Evolutionary conservation across 2,888 invertebrate genomes (phyloP), one percentile per base, ranked within the genome.

Genomic region (Drosophila merina): DNA sequence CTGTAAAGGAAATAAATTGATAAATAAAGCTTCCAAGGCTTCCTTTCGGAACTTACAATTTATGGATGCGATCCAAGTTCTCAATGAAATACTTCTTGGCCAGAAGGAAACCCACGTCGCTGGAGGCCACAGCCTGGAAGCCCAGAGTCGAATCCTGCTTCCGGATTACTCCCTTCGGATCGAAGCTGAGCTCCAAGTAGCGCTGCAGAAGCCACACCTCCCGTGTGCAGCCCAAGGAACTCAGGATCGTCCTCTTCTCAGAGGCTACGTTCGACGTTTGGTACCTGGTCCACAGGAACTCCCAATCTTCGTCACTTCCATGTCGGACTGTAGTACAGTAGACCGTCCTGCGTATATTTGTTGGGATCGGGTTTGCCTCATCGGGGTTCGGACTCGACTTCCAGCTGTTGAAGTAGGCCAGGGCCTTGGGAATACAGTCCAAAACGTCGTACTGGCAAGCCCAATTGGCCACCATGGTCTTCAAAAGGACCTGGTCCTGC

Each of bases 251-350:
- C 57, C 92, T 92, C 70, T 94, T 93, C 64, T 96, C 96, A 4
- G 94, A 92, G 0, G 95, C 95, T 10, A 95, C 94, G 89, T 95
- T 95, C 9, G 95, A 93, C 40, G 91, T 91, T 72, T 92, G 91
- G 83, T 95, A 95, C 63, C 94, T 93, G 12, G 93, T 90, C 92
- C 95, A 95, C 12, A 95, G 92, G 92, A 96, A 96, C 33, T 95
- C 91, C 96, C 96, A 97, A 76, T 95, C 94, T 0, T 92, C 91
- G 71, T 94, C 93, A 4, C 93, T 93, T 40, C 97, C 96, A 75
- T 94, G 92, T 6, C 93, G 91, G 14, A 96, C 93, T 0, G 94
- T 95, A 52, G 93, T 94, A 90, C 97, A 97, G 92, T 96, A 96
- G 57, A 96, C 94, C 0, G 94, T 93, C 14, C 93, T 90, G 0